These are phyloP conservation scores for Spea bombifrons DNA, from an alignment of 2,113 vertebrate species.

Conservation along the genomic window DNA sequence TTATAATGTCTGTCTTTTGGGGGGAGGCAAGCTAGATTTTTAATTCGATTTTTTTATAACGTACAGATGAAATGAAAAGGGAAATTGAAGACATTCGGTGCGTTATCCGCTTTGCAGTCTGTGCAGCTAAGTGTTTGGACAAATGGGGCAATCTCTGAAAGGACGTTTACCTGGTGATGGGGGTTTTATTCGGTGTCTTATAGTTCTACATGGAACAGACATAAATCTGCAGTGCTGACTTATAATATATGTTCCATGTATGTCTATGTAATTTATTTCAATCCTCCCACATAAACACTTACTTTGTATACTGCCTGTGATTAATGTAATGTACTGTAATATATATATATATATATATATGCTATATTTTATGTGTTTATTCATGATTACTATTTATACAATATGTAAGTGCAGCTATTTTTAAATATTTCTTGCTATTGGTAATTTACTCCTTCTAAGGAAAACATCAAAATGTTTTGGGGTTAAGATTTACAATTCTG, in stretches of 20 bases:
- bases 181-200: not conserved
- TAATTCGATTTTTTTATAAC: no score
- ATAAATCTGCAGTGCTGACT: not conserved
- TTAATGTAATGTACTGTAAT: not conserved
- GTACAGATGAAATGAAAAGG: not conserved
- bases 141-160: conserved; percentile 1
- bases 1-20: no score
- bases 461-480: no score
- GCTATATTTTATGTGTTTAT: no score
- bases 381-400: no score
- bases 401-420: no score
- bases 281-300: not conserved
- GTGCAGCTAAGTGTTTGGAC: conserved; percentile 31
- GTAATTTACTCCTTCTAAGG: no score
- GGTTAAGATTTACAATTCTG: no score
- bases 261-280: not conserved
- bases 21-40: no score
- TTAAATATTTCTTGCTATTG: no score
- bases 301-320: not conserved
- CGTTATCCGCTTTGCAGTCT: conserved; percentile 11
- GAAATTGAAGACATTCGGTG: conserved; percentile 5
- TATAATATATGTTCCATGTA: not conserved
- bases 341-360: no score
- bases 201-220: not conserved
- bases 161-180: not conserved